Conservation (phyloP, 2,113 vertebrate genomes). For the Spermophilus dauricus region DNA sequence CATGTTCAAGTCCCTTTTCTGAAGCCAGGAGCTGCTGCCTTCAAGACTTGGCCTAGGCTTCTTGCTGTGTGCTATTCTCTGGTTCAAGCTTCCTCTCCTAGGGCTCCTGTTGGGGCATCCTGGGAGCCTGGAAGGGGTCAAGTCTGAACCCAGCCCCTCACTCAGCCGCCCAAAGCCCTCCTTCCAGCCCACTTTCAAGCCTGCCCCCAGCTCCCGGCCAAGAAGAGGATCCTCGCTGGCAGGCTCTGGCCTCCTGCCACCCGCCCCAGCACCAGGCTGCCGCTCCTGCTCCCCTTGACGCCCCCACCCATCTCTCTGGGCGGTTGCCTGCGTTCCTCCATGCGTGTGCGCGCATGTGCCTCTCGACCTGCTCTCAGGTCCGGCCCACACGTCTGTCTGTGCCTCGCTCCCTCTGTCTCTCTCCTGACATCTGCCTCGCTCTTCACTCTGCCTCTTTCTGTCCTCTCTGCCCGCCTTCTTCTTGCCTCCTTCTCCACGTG, state of each 20-base stretch:
- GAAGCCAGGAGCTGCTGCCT: not conserved
- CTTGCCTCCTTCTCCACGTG: not conserved
- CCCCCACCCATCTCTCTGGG: not conserved
- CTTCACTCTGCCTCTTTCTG: not conserved
- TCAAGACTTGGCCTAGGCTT: not conserved
- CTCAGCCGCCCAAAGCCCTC: not conserved
- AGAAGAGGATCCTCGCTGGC: not conserved
- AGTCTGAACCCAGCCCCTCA: not conserved
- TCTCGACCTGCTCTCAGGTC: not conserved
- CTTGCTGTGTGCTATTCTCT: accelerated
- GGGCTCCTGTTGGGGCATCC: not conserved
- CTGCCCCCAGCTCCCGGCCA: not conserved
- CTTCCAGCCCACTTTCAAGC: not conserved
- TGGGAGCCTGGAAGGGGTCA: not conserved
- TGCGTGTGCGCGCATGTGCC: accelerated
- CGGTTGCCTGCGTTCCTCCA: not conserved
- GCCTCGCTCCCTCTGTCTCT: not conserved
- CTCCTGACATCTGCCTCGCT: not conserved
- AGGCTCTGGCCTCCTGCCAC: not conserved
- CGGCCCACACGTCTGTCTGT: not conserved
- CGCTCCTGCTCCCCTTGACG: not conserved
- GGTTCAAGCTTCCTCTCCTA: not conserved
- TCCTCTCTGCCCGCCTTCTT: not conserved
- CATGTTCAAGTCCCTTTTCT: not conserved
- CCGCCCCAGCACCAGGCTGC: not conserved